These are phyloP conservation scores for Galleria mellonella DNA, from an alignment of 1,140 invertebrate species.

Conservation along the genomic window DNA sequence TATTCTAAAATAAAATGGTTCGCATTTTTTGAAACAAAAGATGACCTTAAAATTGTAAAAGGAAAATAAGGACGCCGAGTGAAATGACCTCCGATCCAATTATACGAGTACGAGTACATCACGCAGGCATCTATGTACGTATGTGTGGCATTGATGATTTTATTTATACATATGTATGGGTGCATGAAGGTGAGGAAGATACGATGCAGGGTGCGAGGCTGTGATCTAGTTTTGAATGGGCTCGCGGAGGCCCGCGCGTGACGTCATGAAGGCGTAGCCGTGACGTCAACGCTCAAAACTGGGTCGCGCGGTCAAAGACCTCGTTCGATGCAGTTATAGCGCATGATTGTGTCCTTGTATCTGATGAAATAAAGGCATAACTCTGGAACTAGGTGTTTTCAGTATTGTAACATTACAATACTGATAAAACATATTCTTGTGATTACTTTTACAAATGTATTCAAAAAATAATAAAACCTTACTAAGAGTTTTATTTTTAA, in stretches of 20 bases:
- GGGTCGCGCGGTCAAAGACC: conserved; percentile 58
- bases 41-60: conserved; percentile 33
- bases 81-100: conserved; percentile 40
- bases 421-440: too few relatives aligned
- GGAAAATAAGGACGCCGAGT: conserved; percentile 33
- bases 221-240: conserved; percentile 69
- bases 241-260: conserved; percentile 45
- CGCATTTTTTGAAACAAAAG: too few relatives aligned
- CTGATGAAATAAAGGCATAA: conserved; percentile 7
- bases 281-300: conserved; percentile 61
- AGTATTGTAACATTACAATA: not conserved
- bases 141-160: conserved; percentile 34
- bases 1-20: too few relatives aligned
- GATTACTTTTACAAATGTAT: too few relatives aligned
- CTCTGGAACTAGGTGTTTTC: conserved; percentile 6
- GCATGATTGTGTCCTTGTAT: conserved; percentile 30
- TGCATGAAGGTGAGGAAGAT: conserved; percentile 27
- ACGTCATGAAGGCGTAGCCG: conserved; percentile 63
- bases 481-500: too few relatives aligned
- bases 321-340: conserved; percentile 39
- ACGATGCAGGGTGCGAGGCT: conserved; percentile 30
- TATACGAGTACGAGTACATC: too few relatives aligned
- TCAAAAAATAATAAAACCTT: too few relatives aligned
- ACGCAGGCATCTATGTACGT: conserved; percentile 22
- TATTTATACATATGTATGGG: conserved; percentile 17